Base-by-base conservation (phyloP, 1,140 invertebrate species). In the Drosophila fuyamai region DNA sequence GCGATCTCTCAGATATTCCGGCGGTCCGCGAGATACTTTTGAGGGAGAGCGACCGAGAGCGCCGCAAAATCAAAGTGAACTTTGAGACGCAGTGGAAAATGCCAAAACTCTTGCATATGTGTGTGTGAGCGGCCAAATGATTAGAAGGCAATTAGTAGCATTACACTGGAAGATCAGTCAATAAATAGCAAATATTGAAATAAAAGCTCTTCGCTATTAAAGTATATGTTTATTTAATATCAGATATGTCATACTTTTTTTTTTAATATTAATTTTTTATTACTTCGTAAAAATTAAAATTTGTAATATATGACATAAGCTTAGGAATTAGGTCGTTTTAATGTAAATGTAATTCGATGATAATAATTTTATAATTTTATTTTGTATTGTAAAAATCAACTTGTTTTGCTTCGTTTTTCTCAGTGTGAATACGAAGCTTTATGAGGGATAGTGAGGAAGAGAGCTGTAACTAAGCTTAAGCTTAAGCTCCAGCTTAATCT, bases 31-130 rank as follows among this genome's bases (percentile, higher is more conserved):
- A 47, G 59, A 57, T 23, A 57, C 41, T 55, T 48, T 50, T 48
- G 55, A 8, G 29, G 29, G 9, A 56, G 51, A 51, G 40, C 29
- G 27, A 9, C n/a, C 13, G 13, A 9, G 50, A 46, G 56, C 5
- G 32, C 35, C 62, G 66, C 65, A 72, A 72, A 70, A 71, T 73
- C 76, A 63, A 76, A 63, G 63, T 89, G 84, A 88, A 88, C 84
- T 88, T 89, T 88, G 84, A 80, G 72, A 78, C 83, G 56, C 75
- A 89, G 58, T 88, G 84, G 84, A 88, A 88, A 89, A 83, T 88
- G 84, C 83, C 83, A 85, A 88, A 75, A 86, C 41, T 53, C 54
- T 61, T 36, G 67, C 18, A 7, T 12, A 5, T 23, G 44, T 60
- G 32, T 72, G 57, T 59, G 68, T 59, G 67, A 68, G 67, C 53